These are phyloP conservation scores for Perca flavescens DNA, from an alignment of 2,113 vertebrate genomes.

Conservation along the genomic window DNA sequence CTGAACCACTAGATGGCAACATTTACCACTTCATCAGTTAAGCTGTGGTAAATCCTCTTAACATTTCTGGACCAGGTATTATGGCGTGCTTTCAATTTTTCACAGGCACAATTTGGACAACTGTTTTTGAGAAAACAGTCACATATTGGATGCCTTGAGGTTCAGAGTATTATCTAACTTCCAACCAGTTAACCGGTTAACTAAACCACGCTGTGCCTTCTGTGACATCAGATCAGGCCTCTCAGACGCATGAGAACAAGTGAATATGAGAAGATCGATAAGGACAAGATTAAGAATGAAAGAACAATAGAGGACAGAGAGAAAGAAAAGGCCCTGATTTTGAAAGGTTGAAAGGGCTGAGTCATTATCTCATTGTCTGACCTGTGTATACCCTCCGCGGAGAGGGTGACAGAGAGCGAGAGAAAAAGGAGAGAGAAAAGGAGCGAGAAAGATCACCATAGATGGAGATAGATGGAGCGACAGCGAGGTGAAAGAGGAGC, in stretches of 20 bases:
- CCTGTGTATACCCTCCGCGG: slow-evolving; percentile 73
- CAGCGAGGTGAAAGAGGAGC: slow-evolving; percentile 80
- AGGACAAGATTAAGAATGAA: slow-evolving; percentile 79
- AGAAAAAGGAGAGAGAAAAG: slow-evolving; percentile 71
- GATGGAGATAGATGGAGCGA: slow-evolving; percentile 83
- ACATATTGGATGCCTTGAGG: not conserved
- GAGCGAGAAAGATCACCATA: slow-evolving; percentile 76
- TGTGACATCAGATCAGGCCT: slow-evolving; percentile 50
- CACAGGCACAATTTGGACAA: slow-evolving; percentile 37
- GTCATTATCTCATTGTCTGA: slow-evolving; percentile 84
- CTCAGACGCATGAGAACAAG: slow-evolving; percentile 66
- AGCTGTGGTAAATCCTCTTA: not conserved
- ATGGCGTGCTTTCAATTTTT: slow-evolving; percentile 30
- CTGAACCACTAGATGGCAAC: slow-evolving; percentile 85
- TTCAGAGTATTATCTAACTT: not conserved
- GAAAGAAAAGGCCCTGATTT: slow-evolving; percentile 67
- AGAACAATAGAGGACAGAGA: slow-evolving; percentile 52
- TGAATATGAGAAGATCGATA: slow-evolving; percentile 80
- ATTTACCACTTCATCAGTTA: slow-evolving; percentile 78
- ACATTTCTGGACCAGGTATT: slow-evolving; percentile 1
- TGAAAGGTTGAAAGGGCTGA: slow-evolving; percentile 80
- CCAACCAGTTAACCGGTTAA: slow-evolving; percentile 37
- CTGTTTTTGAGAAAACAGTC: slow-evolving; percentile 23
- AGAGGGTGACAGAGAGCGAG: slow-evolving; percentile 70
- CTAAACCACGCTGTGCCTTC: slow-evolving; percentile 17